phyloP scores from a whole-genome alignment of 2,888 invertebrate species.

The Poecilobothrus nobilitatus region DNA sequence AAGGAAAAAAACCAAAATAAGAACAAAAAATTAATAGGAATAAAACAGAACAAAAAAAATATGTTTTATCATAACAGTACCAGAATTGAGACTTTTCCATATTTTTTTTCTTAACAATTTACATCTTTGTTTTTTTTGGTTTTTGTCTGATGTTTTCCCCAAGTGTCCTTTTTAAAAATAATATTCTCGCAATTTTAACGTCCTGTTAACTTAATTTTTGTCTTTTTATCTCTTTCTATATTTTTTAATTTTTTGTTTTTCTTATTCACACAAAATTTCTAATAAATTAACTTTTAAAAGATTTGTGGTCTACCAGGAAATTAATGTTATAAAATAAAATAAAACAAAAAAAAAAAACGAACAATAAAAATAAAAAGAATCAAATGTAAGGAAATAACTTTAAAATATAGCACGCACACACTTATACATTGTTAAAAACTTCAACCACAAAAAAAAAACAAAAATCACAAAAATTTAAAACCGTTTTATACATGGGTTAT shows the following conservation, averaged over 20 bases:
- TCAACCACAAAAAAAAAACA: too few species aligned
- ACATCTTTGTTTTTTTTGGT: not conserved
- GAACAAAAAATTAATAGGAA: not conserved
- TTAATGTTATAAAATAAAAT: not conserved
- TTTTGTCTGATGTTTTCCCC: not conserved
- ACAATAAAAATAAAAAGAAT: too few species aligned
- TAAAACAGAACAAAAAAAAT: not conserved
- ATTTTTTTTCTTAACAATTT: not conserved
- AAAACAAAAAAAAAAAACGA: not conserved
- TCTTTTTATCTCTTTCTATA: not conserved
- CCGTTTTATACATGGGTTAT: too few species aligned
- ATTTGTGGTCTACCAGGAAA: conserved; percentile 3
- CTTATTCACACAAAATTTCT: not conserved
- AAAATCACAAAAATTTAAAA: too few species aligned
- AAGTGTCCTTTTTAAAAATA: conserved; percentile 2
- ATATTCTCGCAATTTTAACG: not conserved
- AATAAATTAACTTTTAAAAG: conserved; percentile 6
- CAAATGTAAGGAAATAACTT: not conserved
- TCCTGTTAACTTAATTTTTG: not conserved
- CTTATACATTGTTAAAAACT: too few species aligned
- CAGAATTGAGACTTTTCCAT: not conserved
- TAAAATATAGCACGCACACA: too few species aligned
- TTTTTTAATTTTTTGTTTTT: not conserved
- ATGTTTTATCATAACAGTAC: not conserved
- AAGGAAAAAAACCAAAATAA: not conserved